phyloP scores from a whole-genome alignment of 2,888 invertebrate genomes.

The Hemistola chrysoprasaria region DNA sequence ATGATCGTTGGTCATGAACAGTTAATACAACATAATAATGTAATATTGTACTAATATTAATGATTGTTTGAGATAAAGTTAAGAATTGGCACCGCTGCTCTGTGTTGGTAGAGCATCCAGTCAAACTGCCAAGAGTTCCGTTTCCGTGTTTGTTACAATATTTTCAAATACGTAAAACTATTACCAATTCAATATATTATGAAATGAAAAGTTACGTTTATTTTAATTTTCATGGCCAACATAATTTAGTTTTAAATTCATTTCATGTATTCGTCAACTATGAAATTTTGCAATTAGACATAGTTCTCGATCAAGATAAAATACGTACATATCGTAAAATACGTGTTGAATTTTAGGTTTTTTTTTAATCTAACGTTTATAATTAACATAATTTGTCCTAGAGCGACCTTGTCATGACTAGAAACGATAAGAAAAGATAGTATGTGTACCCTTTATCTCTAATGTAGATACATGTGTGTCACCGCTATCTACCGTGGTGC shows the following conservation, averaged over 20 bases:
- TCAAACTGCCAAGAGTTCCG: slow-evolving; percentile 23
- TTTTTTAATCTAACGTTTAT: too few species aligned
- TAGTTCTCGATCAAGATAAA: too few species aligned
- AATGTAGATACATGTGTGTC: slow-evolving; percentile 36
- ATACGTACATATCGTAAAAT: too few species aligned
- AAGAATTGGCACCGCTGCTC: slow-evolving; percentile 23
- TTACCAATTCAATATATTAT: slow-evolving; percentile 11
- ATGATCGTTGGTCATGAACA: too few species aligned
- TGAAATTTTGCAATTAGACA: too few species aligned
- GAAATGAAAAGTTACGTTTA: slow-evolving; percentile 13
- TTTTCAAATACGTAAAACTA: slow-evolving; percentile 12
- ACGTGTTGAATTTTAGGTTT: too few species aligned
- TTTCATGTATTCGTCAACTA: too few species aligned
- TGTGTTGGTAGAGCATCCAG: slow-evolving; percentile 13
- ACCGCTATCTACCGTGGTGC: slow-evolving; percentile 42
- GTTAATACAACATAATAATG: too few species aligned
- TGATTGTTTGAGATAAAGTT: slow-evolving; percentile 4
- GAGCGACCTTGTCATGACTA: slow-evolving; percentile 52
- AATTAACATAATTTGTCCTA: background rate
- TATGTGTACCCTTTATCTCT: background rate
- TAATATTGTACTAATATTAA: too few species aligned
- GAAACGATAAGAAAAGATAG: slow-evolving; percentile 31
- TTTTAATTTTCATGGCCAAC: slow-evolving; percentile 5
- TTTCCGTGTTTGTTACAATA: slow-evolving; percentile 20
- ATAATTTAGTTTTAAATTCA: background rate